Evolutionary conservation across 2,113 vertebrate genomes (phyloP), one percentile per base, ranked within the genome.

Genomic region (Phaethornis superciliosus): DNA sequence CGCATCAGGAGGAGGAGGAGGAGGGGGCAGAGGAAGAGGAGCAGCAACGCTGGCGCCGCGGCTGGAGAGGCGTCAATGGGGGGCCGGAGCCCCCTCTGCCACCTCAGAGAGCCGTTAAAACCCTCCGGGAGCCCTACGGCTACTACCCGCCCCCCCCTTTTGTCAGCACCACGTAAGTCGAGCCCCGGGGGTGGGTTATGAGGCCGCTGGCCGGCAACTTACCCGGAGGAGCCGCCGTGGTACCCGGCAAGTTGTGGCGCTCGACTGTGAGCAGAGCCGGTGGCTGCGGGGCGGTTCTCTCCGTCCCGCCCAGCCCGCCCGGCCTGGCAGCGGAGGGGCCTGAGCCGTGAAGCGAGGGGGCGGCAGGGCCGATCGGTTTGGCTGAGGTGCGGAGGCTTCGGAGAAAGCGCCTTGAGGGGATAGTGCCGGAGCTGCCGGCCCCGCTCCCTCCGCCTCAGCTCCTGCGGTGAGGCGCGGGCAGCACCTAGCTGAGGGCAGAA

Each of bases 1-100:
- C 76, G 81, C 96, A 96, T 52, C 93, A 96, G 54, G 44, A 87
- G 40, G 55, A 94, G 80, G 92, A 94, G 49, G 94, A 65, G 35
- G 95, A 96, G 88, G 96, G 76, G 15, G 87, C 94, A 6, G 97
- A 96, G 78, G 90, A 97, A 89, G 97, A 97, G 59, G 95, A 96
- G 82, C 95, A 87, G 81, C 95, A 95, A 87, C 96, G 90, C 81
- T 89, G 96, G 79, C 97, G 96, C 91, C 96, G 97, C 63, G 97
- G 97, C 87, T 97, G 98, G 98, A 94, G 97, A 82, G 98, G 97
- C 76, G 95, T 98, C 94, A 98, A 98, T 81, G 98, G 98, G 69
- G 97, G 96, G 6, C 97, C 96, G 44, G 97, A 97, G 92, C 94
- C 96, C 85, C 95, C 82, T 52, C 94, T 75, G 80, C 95, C 85